A percentile compares a stretch with the other conserved stretches of the same genome.
Conservation (phyloP, 2,888 invertebrate genomes). For the Nipponacmea schrenckii region DNA sequence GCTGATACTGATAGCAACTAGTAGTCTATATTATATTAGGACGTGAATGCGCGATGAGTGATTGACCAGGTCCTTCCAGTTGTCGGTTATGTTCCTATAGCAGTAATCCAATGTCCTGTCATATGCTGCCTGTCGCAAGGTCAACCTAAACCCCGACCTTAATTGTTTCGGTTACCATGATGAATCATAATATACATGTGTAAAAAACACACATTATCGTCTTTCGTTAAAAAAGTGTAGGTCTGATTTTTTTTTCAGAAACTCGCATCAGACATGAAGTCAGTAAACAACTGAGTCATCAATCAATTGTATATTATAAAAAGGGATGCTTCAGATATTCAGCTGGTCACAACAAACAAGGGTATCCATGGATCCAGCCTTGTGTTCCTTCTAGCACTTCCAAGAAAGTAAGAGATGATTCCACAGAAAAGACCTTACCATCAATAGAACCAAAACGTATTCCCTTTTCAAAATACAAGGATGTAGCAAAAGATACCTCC, state of each 20-base stretch:
- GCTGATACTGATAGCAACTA: too few relatives aligned
- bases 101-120: too few relatives aligned
- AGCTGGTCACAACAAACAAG: neutral
- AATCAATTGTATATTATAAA: neutral
- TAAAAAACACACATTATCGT: too few relatives aligned
- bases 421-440: neutral
- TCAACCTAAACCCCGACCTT: too few relatives aligned
- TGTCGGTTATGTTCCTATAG: too few relatives aligned
- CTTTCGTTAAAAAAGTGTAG: too few relatives aligned
- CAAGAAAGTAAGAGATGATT: neutral
- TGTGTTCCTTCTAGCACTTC: neutral
- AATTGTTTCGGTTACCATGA: too few relatives aligned
- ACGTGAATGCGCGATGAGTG: too few relatives aligned
- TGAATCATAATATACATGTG: too few relatives aligned
- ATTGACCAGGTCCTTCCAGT: too few relatives aligned
- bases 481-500: neutral
- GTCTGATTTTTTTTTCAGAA: neutral
- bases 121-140: too few relatives aligned
- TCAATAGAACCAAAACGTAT: neutral
- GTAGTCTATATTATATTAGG: too few relatives aligned
- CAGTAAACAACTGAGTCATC: neutral
- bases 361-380: neutral
- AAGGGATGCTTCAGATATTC: neutral
- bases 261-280: neutral
- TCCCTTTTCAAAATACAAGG: neutral